phyloP scores from a whole-genome alignment of 2,113 vertebrate genomes.

The Odocoileus virginianus region DNA sequence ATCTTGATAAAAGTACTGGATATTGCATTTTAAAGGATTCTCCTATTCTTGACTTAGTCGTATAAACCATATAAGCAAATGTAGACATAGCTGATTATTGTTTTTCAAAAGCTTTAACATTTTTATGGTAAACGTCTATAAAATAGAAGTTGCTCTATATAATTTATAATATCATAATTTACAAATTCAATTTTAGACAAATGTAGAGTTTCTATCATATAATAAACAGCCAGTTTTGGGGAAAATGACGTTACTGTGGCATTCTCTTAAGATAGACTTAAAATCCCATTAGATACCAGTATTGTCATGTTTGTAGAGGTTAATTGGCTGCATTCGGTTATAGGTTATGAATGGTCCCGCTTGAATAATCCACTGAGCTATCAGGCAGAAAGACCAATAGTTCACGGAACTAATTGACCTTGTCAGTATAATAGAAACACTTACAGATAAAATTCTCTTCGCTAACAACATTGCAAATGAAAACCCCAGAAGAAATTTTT shows the following conservation, averaged over 20 bases:
- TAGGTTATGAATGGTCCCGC: conserved; percentile 73
- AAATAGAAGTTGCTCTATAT: background rate
- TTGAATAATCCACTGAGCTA: conserved; percentile 76
- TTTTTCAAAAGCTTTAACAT: background rate
- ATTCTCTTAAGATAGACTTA: conserved; percentile 59
- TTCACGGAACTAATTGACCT: conserved; percentile 78
- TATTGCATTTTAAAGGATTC: background rate
- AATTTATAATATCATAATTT: background rate
- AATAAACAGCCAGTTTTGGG: conserved; percentile 35
- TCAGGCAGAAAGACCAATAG: conserved; percentile 76
- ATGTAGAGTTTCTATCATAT: conserved; percentile 54
- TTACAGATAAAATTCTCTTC: conserved; percentile 78
- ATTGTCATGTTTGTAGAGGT: conserved; percentile 71
- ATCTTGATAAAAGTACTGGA: background rate
- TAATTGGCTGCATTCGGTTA: conserved; percentile 76
- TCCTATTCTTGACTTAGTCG: background rate
- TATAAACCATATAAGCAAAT: conserved; percentile 4
- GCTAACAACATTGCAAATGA: conserved; percentile 73
- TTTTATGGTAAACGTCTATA: background rate
- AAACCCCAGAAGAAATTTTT: conserved; percentile 74
- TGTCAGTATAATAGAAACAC: conserved; percentile 80
- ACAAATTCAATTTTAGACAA: conserved; percentile 3
- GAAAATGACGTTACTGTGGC: conserved; percentile 60
- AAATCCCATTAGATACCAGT: conserved; percentile 62
- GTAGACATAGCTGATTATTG: background rate